phyloP scores from a whole-genome alignment of 2,888 invertebrate genomes.

The Bombylius discolor region DNA sequence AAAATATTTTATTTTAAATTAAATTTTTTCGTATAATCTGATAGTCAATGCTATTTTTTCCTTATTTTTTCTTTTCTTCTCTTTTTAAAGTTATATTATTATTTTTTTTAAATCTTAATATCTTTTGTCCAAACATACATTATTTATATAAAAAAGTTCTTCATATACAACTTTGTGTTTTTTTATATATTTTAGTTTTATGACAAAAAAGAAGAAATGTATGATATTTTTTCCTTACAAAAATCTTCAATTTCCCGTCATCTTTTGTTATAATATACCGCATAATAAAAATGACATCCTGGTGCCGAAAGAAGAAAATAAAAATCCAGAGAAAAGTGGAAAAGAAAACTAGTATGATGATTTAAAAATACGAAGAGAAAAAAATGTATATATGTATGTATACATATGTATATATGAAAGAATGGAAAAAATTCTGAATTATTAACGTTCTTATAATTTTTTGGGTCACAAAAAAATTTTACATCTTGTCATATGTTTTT shows the following conservation, averaged over 20 bases:
- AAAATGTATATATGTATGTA: background rate
- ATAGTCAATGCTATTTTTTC: too few species aligned
- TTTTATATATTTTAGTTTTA: background rate
- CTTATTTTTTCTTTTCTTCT: too few species aligned
- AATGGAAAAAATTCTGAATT: background rate
- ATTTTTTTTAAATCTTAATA: too few species aligned
- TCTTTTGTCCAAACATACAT: background rate
- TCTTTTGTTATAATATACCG: background rate
- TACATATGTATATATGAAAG: too few species aligned
- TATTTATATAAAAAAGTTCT: background rate
- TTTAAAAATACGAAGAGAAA: background rate
- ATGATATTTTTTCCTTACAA: background rate
- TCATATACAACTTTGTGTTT: background rate
- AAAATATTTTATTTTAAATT: too few species aligned
- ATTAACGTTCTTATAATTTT: background rate
- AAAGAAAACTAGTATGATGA: too few species aligned
- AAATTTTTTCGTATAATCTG: too few species aligned
- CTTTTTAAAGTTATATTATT: too few species aligned
- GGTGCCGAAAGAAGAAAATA: background rate
- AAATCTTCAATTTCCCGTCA: background rate
- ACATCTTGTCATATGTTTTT: background rate
- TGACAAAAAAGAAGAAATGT: background rate
- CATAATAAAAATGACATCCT: background rate
- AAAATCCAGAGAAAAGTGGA: background rate
- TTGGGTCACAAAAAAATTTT: background rate